phyloP scores from a whole-genome alignment of 2,113 vertebrate species.

The Coracopsis vasa region DNA sequence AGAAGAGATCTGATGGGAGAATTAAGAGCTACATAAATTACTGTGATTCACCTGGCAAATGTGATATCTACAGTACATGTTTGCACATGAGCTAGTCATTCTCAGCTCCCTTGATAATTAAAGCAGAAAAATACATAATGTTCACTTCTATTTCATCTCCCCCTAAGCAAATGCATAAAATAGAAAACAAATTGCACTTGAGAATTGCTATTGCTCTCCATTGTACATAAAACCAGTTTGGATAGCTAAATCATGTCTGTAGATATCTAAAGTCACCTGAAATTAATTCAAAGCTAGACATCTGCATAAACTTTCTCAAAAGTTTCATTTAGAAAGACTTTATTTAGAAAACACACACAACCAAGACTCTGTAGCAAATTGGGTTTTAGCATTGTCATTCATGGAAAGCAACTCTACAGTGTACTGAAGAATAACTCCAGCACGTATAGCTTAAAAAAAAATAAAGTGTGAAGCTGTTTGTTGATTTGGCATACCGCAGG shows the following conservation, averaged over 20 bases:
- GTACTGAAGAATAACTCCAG: background rate
- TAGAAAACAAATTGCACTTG: background rate
- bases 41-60: background rate
- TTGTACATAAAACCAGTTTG: background rate
- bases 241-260: background rate
- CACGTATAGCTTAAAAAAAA: background rate
- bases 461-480: constrained; percentile 1
- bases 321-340: background rate
- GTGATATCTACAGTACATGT: background rate
- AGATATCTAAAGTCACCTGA: background rate
- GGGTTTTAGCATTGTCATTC: background rate
- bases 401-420: background rate
- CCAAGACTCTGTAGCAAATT: background rate
- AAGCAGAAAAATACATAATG: background rate
- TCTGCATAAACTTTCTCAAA: background rate
- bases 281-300: background rate
- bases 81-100: background rate
- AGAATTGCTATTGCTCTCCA: background rate
- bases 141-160: background rate
- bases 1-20: background rate
- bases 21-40: background rate
- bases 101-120: background rate
- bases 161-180: background rate
- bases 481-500: background rate
- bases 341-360: background rate